These are phyloP conservation scores for Rhineura floridana DNA, from an alignment of 2,113 vertebrate genomes.

Conservation along the genomic window DNA sequence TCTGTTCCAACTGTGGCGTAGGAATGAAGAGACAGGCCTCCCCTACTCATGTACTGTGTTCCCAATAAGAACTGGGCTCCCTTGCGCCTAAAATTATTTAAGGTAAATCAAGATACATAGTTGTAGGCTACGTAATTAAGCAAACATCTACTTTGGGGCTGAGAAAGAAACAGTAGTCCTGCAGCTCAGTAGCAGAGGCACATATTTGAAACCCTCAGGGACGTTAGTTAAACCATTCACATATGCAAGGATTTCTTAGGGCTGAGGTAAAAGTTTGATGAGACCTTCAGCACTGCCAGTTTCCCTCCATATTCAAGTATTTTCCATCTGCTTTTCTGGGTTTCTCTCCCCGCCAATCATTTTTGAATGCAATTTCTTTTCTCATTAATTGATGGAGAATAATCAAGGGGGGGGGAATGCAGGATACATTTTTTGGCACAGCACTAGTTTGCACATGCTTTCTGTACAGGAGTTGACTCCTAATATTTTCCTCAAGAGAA, in stretches of 20 bases:
- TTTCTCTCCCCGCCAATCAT: too few relatives aligned
- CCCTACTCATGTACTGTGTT: not conserved
- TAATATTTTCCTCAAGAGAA: not conserved
- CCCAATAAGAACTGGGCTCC: not conserved
- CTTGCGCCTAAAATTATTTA: not conserved
- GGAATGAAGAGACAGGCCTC: not conserved
- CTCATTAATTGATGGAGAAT: too few relatives aligned
- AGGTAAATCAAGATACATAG: not conserved
- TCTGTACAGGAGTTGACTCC: not conserved
- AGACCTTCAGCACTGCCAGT: too few relatives aligned
- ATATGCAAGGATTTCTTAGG: not conserved
- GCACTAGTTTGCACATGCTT: not conserved
- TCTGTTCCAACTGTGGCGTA: not conserved
- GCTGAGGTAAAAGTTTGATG: too few relatives aligned
- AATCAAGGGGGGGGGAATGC: too few relatives aligned
- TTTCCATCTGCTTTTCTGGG: too few relatives aligned
- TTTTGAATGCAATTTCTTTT: too few relatives aligned
- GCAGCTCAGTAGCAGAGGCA: not conserved
- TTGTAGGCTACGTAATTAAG: not conserved
- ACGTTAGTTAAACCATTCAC: not conserved
- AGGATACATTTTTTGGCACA: too few relatives aligned
- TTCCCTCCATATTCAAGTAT: too few relatives aligned
- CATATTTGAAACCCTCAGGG: not conserved
- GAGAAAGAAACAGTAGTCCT: not conserved
- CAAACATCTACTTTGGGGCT: not conserved